A percentile compares a stretch with the other conserved stretches of the same genome.
Conservation (phyloP, 2,113 vertebrate genomes). For the Murina feae region DNA sequence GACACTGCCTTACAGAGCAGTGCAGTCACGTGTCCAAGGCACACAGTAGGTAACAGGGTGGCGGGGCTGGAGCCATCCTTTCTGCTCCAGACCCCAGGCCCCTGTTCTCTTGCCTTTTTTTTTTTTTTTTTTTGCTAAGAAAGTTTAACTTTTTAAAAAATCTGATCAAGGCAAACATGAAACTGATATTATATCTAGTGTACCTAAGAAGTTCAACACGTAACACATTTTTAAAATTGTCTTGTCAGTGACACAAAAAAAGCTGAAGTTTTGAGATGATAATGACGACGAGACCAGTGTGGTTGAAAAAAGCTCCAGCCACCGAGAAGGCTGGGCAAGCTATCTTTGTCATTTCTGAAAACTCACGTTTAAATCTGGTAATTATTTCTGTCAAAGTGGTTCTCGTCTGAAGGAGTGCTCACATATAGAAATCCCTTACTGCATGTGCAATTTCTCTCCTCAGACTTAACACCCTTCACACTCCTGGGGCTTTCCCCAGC, state of each 20-base stretch:
- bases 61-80: background rate
- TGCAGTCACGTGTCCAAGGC: background rate
- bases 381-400: background rate
- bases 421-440: background rate
- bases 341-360: background rate
- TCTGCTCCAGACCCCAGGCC: background rate
- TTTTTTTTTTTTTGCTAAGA: background rate
- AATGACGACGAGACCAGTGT: background rate
- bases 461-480: background rate
- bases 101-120: background rate
- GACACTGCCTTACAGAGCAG: background rate
- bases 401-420: background rate
- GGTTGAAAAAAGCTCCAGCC: background rate
- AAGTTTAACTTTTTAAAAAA: background rate
- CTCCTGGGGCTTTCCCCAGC: background rate
- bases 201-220: background rate
- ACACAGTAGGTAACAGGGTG: too few species aligned
- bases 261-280: background rate
- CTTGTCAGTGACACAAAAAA: background rate
- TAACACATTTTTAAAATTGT: background rate
- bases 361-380: background rate
- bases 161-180: background rate
- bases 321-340: background rate
- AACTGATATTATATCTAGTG: background rate
- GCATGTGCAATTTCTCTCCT: background rate